Evolutionary conservation across 2,113 vertebrate species (phyloP).

Genomic region (Dicrurus megarhynchus): DNA sequence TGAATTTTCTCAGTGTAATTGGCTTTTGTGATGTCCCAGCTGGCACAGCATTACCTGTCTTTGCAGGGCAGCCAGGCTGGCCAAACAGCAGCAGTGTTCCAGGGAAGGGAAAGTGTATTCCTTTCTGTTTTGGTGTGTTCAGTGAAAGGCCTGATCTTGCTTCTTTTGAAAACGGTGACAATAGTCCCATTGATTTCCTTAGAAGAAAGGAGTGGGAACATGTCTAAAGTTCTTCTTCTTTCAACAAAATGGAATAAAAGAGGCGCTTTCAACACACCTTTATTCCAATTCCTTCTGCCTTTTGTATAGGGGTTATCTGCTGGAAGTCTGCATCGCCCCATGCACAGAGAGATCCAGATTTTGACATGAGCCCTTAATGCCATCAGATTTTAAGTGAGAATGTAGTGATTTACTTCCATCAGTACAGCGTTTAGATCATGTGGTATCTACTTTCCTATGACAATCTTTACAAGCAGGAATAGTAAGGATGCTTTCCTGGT

Average conservation of each 20-base stretch:
- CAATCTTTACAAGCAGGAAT: neutral
- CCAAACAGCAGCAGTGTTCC: neutral
- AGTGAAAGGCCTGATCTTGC: slow-evolving; percentile 3
- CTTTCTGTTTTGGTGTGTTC: slow-evolving; percentile 1
- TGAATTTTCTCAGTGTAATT: neutral
- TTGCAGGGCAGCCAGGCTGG: neutral
- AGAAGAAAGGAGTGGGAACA: slow-evolving; percentile 27
- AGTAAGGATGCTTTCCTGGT: neutral
- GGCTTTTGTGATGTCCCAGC: neutral
- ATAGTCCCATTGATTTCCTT: slow-evolving; percentile 35
- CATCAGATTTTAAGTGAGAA: neutral
- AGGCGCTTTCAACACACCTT: neutral
- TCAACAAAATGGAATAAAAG: slow-evolving; percentile 24
- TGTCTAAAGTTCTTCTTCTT: slow-evolving; percentile 35
- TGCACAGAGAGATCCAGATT: neutral
- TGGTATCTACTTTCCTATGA: neutral
- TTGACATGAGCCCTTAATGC: neutral
- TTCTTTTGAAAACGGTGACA: slow-evolving; percentile 19
- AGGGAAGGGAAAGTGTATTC: neutral
- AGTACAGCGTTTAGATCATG: neutral
- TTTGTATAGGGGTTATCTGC: slow-evolving; percentile 1
- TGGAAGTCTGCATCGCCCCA: neutral
- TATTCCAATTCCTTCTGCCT: neutral
- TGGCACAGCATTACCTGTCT: neutral
- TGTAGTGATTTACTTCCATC: neutral